phyloP scores from a whole-genome alignment of 2,113 vertebrate species.

The Triplophysa dalaica region DNA sequence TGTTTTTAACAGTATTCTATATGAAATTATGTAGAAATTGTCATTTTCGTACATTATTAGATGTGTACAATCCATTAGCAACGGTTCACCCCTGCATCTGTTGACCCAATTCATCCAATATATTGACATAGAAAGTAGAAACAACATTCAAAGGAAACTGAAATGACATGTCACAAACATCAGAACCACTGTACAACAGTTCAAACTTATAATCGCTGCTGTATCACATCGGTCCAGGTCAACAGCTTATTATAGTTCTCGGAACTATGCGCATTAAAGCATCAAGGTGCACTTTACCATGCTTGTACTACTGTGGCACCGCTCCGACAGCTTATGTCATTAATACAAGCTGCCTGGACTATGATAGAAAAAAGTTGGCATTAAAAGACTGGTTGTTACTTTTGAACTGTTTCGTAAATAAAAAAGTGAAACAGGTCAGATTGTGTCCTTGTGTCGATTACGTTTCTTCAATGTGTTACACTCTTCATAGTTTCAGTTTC shows the following conservation, averaged over 20 bases:
- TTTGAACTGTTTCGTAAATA: not conserved
- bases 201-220: not conserved
- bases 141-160: not conserved
- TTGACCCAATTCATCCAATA: not conserved
- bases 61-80: not conserved
- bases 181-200: not conserved
- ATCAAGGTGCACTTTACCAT: constrained; percentile 9
- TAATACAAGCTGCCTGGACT: not conserved
- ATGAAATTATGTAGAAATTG: not conserved
- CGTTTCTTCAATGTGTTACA: not conserved
- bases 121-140: not conserved
- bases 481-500: not conserved
- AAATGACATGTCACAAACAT: not conserved
- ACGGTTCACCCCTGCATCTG: not conserved
- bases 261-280: not conserved
- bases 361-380: not conserved
- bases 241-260: not conserved
- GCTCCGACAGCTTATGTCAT: not conserved
- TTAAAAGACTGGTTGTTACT: not conserved
- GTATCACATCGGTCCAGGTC: not conserved
- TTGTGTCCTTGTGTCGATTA: not conserved
- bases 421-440: not conserved
- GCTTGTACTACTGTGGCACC: not conserved
- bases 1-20: constrained; percentile 20
- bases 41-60: not conserved